These are phyloP conservation scores for Tinea pellionella DNA, from an alignment of 2,888 invertebrate genomes.

Conservation along the genomic window DNA sequence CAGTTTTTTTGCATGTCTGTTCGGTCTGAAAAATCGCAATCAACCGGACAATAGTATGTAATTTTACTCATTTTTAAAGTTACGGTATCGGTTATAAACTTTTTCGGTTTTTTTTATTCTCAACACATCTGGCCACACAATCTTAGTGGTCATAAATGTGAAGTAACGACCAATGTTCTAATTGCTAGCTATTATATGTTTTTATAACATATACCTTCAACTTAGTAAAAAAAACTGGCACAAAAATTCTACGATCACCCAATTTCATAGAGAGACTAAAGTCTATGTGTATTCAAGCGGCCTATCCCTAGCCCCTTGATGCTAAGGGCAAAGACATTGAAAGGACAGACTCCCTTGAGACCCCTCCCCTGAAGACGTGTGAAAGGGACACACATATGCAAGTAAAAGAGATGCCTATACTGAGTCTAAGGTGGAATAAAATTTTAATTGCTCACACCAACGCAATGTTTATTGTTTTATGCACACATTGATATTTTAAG, in stretches of 20 bases:
- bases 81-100: no score
- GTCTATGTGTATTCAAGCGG: constrained; percentile 32
- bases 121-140: no score
- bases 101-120: no score
- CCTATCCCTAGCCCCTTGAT: constrained; percentile 58
- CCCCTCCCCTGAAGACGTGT: constrained; percentile 65
- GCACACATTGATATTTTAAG: constrained; percentile 41
- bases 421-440: constrained; percentile 47
- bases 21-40: no score
- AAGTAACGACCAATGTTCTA: no score
- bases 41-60: no score
- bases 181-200: no score
- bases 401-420: constrained; percentile 35
- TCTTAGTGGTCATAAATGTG: no score
- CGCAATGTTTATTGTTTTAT: constrained; percentile 29
- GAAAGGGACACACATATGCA: constrained; percentile 44
- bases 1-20: no score
- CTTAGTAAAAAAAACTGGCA: background rate
- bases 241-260: background rate
- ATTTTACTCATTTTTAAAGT: no score
- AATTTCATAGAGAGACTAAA: background rate
- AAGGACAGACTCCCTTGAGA: constrained; percentile 75
- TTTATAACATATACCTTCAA: background rate
- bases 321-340: constrained; percentile 72
- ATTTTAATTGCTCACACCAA: constrained; percentile 68